These are phyloP conservation scores for Hydrotaea diabolus DNA, from an alignment of 2,888 invertebrate genomes.

Conservation along the genomic window DNA sequence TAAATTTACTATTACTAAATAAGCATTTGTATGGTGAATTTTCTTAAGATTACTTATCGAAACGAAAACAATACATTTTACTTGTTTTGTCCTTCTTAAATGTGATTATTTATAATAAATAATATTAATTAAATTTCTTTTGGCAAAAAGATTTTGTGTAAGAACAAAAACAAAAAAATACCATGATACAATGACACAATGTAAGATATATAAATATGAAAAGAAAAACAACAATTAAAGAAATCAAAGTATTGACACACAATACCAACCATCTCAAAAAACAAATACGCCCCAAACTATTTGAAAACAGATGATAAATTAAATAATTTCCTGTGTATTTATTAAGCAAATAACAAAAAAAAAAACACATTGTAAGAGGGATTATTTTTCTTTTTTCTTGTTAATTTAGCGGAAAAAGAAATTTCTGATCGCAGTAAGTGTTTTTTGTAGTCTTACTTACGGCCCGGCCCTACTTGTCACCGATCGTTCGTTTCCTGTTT, in stretches of 20 bases:
- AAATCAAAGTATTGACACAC: background rate
- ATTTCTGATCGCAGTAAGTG: conserved; percentile 11
- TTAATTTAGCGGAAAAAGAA: background rate
- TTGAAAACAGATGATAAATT: background rate
- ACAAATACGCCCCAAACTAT: background rate
- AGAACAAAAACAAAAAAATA: conserved; percentile 69
- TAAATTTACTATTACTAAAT: conserved; percentile 38
- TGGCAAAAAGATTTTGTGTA: conserved; percentile 80
- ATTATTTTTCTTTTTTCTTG: conserved; percentile 35
- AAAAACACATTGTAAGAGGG: conserved; percentile 21
- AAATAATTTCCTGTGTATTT: background rate
- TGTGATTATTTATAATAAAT: background rate
- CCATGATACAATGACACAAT: conserved; percentile 56
- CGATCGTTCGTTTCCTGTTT: background rate
- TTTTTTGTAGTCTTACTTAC: too few species aligned
- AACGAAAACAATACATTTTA: background rate
- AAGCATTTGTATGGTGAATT: conserved; percentile 60
- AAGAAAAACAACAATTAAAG: conserved; percentile 7
- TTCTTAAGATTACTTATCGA: conserved; percentile 16
- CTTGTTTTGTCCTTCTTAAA: background rate
- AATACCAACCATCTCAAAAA: background rate
- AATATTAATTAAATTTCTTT: conserved; percentile 70
- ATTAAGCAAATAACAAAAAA: background rate
- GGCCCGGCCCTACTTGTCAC: too few species aligned
- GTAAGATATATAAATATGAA: background rate